A percentile compares a stretch with the other conserved stretches of the same genome.
Evolutionary conservation across 2,113 vertebrate species (phyloP).

Genomic region (Ammospiza nelsoni): DNA sequence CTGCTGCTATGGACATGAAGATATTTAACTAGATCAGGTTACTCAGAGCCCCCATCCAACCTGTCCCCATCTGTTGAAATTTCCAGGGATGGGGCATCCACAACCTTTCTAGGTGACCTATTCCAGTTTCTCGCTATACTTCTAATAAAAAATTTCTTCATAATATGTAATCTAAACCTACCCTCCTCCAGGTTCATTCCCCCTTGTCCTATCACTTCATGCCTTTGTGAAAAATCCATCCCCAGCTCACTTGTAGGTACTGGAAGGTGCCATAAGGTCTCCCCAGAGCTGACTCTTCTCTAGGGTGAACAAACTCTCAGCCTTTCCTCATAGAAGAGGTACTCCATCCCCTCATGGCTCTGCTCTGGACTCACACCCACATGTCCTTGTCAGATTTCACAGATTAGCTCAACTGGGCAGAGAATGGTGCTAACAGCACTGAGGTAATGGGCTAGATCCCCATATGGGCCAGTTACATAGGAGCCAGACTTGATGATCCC

Average conservation of each 20-base stretch:
- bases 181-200: background rate
- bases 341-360: rapidly evolving
- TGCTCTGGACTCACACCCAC: rapidly evolving
- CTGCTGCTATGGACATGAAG: background rate
- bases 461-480: background rate
- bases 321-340: background rate
- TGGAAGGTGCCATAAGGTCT: background rate
- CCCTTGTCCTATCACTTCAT: background rate
- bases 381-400: too few relatives aligned
- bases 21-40: background rate
- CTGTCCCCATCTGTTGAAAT: background rate
- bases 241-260: background rate
- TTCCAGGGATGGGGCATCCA: background rate
- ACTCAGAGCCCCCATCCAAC: background rate
- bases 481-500: rapidly evolving
- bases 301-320: background rate
- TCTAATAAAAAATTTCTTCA: background rate
- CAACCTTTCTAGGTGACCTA: background rate
- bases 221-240: background rate
- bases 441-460: background rate
- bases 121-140: background rate
- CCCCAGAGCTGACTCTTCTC: background rate
- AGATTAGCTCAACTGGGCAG: background rate
- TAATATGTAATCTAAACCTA: background rate
- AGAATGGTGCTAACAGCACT: background rate